A percentile compares a stretch with the other conserved stretches of the same genome.
Evolutionary conservation across 2,113 vertebrate genomes (phyloP).

Genomic region (Corythoichthys haematopterus): DNA sequence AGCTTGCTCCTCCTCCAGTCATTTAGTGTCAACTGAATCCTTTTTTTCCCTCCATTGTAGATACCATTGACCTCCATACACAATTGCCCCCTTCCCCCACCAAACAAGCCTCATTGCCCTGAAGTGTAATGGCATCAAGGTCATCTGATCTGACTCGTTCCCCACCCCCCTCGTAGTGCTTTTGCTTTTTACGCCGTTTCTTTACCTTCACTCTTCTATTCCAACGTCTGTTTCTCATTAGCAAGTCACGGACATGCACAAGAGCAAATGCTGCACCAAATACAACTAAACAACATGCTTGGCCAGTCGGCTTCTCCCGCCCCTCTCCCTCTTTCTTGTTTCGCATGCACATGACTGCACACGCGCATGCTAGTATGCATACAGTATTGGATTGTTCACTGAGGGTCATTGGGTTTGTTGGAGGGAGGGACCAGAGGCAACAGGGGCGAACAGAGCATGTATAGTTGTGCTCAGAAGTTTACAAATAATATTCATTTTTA

Average conservation of each 20-base stretch:
- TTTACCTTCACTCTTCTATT: constrained; percentile 17
- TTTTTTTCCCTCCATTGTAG: constrained; percentile 13
- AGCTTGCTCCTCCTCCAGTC: constrained; percentile 20
- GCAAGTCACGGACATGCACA: background rate
- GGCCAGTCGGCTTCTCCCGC: background rate
- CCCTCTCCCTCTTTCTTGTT: background rate
- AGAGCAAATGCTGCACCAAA: constrained; percentile 4
- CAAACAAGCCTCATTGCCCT: constrained; percentile 26
- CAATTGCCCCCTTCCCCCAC: background rate
- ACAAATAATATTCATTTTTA: background rate
- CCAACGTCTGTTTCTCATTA: constrained; percentile 14
- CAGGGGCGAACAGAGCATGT: constrained; percentile 11
- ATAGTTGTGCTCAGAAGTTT: background rate
- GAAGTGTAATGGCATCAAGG: constrained; percentile 63
- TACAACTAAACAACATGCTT: constrained; percentile 8
- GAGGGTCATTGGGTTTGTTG: constrained; percentile 62
- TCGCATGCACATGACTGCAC: constrained; percentile 11
- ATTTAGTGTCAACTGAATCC: constrained; percentile 52
- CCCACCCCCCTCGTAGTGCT: constrained; percentile 4
- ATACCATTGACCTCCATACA: constrained; percentile 14
- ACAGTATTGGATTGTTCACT: constrained; percentile 55
- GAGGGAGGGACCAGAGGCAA: constrained; percentile 48
- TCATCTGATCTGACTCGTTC: constrained; percentile 49
- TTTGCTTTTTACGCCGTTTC: constrained; percentile 16
- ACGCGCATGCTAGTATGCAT: constrained; percentile 19